Evolutionary conservation across 2,888 invertebrate species (phyloP), one percentile per base, ranked within the genome.

Genomic region (Dryobotodes eremita): DNA sequence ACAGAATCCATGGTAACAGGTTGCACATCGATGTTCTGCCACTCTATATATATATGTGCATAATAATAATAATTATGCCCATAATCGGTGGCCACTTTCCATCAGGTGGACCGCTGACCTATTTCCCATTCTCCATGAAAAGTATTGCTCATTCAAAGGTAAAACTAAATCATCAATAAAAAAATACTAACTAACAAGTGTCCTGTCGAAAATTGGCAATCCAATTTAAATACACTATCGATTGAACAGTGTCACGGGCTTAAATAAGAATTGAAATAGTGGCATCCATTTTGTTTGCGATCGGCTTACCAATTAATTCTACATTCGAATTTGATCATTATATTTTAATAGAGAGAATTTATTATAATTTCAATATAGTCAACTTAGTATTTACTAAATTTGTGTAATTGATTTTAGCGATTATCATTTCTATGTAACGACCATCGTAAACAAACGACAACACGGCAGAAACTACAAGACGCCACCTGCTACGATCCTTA

Each of bases 231-330:
- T 57, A 65, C 4, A 75, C 17, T 48, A 36, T 46, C 23, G 15
- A 59, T 75, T 75, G 59, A 53, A 59, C 65, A 53, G 65, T 75
- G 75, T 46, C 65, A 65, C 10, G 55, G 20, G 31, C 64, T 23
- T n/a, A 65, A 57, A 75, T 65, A 26, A 66, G 76, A 66, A 10
- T n/a, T 59, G 15, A 46, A 65, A 31, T 17, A 42, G 20, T 31
- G 31, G 11, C 42, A 0, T 53, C 53, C 57, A 75, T 79, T 66
- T 82, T 82, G 65, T 79, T 79, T 82, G 2, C 42, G 20, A 53
- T 65, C 46, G 46, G 53, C 31, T 53, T n/a, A 23, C 31, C 50
- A 81, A 74, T 74, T 73, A 65, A 55, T 36, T 78, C 11, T 42
- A 65, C 20, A 15, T 53, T 75, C 2, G 17, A 42, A 53, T 57